phyloP scores from a whole-genome alignment of 2,113 vertebrate genomes.

The Carassius auratus region DNA sequence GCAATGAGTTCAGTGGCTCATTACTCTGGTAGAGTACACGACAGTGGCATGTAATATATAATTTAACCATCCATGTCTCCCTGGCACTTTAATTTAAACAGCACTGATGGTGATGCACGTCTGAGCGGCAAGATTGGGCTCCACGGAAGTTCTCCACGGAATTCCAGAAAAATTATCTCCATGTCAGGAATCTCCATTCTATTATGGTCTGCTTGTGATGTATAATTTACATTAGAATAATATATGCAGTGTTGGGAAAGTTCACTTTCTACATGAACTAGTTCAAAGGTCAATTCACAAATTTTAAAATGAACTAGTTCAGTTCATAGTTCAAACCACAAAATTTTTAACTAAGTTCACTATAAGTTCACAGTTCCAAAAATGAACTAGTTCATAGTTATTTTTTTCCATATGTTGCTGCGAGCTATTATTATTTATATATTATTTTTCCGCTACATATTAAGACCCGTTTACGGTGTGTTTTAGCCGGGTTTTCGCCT shows the following conservation, averaged over 20 bases:
- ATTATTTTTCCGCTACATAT: too few species aligned
- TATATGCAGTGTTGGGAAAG: background rate
- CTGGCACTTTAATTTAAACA: constrained; percentile 44
- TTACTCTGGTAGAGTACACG: constrained; percentile 47
- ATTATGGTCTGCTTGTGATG: constrained; percentile 31
- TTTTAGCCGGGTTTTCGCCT: too few species aligned
- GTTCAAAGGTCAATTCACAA: too few species aligned
- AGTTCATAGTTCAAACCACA: too few species aligned
- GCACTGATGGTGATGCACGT: background rate
- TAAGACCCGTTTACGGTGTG: too few species aligned
- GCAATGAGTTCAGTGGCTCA: background rate
- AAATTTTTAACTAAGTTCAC: too few species aligned
- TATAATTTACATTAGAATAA: constrained; percentile 39
- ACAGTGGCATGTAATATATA: constrained; percentile 34
- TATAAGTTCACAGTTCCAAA: too few species aligned
- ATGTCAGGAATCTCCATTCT: constrained; percentile 38
- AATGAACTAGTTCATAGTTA: too few species aligned
- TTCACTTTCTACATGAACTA: too few species aligned
- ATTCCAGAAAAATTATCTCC: constrained; percentile 34
- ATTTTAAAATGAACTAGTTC: too few species aligned
- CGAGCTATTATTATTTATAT: too few species aligned
- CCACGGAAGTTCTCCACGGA: constrained; percentile 11
- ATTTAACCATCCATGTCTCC: constrained; percentile 47
- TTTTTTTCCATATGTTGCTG: too few species aligned
- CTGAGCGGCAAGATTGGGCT: background rate